phyloP scores from a whole-genome alignment of 2,797 vertebrate genomes.

The Naso thynnoides region DNA sequence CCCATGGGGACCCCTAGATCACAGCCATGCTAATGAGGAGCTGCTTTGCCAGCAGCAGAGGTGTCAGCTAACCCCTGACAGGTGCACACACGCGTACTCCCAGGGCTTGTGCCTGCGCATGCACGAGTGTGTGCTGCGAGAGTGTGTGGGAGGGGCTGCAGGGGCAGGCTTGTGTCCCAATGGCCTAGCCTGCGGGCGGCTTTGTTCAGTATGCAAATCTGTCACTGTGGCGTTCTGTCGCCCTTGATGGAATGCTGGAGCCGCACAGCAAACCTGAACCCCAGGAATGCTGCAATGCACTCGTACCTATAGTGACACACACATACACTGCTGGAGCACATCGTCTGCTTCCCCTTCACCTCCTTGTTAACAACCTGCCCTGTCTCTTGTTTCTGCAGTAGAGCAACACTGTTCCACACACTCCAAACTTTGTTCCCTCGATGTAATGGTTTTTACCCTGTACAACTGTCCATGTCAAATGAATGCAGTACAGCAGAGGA shows the following conservation, averaged over 20 bases:
- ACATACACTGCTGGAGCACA: slow-evolving; percentile 42
- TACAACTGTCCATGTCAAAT: slow-evolving; percentile 18
- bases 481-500: slow-evolving; percentile 14
- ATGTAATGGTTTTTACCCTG: slow-evolving; percentile 7
- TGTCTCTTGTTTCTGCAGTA: slow-evolving; percentile 26
- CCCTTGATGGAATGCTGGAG: slow-evolving; percentile 82
- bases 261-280: slow-evolving; percentile 65
- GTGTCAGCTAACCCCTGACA: slow-evolving; percentile 90
- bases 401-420: slow-evolving; percentile 21
- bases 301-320: background rate
- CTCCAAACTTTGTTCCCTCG: slow-evolving; percentile 30
- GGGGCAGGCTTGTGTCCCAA: slow-evolving; percentile 80
- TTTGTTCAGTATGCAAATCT: slow-evolving; percentile 88
- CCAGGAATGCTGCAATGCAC: slow-evolving; percentile 66
- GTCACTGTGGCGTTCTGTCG: slow-evolving; percentile 70
- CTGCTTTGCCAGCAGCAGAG: slow-evolving; percentile 86
- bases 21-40: slow-evolving; percentile 90
- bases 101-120: slow-evolving; percentile 45
- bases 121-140: slow-evolving; percentile 22
- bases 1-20: slow-evolving; percentile 87
- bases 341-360: slow-evolving; percentile 28
- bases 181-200: slow-evolving; percentile 80
- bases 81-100: slow-evolving; percentile 79
- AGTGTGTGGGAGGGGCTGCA: slow-evolving; percentile 65
- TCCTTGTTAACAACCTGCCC: slow-evolving; percentile 65